phyloP scores from a whole-genome alignment of 1,140 invertebrate species.

The Drosophila lacertosa region DNA sequence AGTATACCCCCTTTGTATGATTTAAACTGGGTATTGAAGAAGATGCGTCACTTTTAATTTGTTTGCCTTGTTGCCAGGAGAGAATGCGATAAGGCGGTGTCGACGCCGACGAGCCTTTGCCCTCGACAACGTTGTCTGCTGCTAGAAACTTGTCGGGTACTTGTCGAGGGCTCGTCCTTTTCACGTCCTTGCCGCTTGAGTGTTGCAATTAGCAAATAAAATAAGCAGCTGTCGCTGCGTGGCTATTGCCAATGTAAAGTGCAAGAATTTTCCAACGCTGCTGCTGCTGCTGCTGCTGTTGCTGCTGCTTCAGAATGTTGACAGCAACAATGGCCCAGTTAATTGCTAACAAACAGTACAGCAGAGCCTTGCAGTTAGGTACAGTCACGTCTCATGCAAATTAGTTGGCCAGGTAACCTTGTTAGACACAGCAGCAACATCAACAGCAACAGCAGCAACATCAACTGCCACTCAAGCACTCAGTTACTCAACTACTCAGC shows the following conservation, averaged over 20 bases:
- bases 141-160: conserved; percentile 65
- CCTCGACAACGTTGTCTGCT: conserved; percentile 31
- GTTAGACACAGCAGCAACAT: conserved; percentile 50
- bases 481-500: conserved; percentile 23
- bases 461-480: conserved; percentile 21
- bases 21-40: conserved; percentile 10
- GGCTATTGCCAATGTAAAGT: conserved; percentile 47
- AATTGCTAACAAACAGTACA: conserved; percentile 75
- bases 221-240: conserved; percentile 67
- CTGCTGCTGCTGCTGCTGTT: conserved; percentile 10
- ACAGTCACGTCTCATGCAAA: conserved; percentile 77
- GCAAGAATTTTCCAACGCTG: conserved; percentile 33
- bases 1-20: too few species aligned
- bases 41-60: conserved; percentile 78
- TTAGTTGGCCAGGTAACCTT: conserved; percentile 78
- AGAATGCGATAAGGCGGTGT: conserved; percentile 11
- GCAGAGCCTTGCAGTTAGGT: conserved; percentile 36
- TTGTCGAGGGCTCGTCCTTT: conserved; percentile 48
- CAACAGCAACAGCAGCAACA: conserved; percentile 9
- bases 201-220: conserved; percentile 82
- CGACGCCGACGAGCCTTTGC: conserved; percentile 12
- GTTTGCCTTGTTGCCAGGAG: conserved; percentile 54
- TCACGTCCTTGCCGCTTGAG: conserved; percentile 51
- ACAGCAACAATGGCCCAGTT: conserved; percentile 77
- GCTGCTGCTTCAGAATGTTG: conserved; percentile 45